Conservation (phyloP, 2,797 vertebrate species). For the Dryobates pubescens region DNA sequence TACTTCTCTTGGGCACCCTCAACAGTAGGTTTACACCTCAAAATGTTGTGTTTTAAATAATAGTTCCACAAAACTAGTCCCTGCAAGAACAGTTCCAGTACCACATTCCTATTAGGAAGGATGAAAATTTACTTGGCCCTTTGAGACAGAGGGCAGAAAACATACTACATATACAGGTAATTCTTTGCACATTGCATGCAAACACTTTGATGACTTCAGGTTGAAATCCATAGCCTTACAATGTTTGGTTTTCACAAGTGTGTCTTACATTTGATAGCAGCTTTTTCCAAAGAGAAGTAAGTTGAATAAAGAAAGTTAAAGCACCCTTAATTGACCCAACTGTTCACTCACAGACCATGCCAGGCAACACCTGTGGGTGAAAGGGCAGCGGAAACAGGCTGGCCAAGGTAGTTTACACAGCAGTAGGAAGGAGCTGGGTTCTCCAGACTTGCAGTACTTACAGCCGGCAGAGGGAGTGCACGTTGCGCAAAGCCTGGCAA, state of each 20-base stretch:
- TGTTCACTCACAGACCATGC: not conserved
- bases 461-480: not conserved
- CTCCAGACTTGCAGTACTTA: not conserved
- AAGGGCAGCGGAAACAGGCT: not conserved
- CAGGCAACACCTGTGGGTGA: not conserved
- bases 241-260: not conserved
- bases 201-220: not conserved
- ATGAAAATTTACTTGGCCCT: not conserved
- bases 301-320: not conserved
- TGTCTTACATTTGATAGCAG: not conserved
- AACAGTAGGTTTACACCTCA: not conserved
- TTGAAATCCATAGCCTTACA: not conserved
- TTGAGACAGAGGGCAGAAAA: not conserved
- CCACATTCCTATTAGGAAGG: not conserved
- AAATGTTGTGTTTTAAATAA: not conserved
- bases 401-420: not conserved
- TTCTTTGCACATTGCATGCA: not conserved
- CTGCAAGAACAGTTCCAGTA: no score
- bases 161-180: not conserved
- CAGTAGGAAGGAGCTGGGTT: not conserved
- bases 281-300: not conserved
- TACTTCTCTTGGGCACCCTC: not conserved
- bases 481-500: not conserved
- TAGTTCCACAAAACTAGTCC: not conserved
- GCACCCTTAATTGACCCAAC: not conserved